Base-by-base conservation (phyloP, 1,140 invertebrate species). In the Andricus grossulariae region DNA sequence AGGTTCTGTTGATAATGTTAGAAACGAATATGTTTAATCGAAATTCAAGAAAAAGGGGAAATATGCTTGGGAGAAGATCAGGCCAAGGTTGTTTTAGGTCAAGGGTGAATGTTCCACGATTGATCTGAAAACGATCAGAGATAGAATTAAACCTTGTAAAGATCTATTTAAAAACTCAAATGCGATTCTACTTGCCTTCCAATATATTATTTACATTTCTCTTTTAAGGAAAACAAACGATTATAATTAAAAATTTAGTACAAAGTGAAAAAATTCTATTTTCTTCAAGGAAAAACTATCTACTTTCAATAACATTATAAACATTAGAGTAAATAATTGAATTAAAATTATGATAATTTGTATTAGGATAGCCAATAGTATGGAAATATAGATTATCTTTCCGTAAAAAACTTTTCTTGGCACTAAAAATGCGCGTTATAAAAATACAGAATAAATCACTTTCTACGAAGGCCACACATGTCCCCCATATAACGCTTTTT, bases 91-190 rank as follows among this genome's bases (percentile, higher is more conserved):
- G 5, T 66, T 66, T 66, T 66, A 66, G 25, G 57, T 66, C 25
- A 39, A 66, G 21, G 57, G 6, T 16, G 7, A 66, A 66, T 32
- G 39, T 66, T 21, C 57, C 16, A 32, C 57, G 6, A 66, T 66
- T 32, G 16, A 39, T 66, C 16, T 32, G 8, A 66, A 66, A 66
- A 32, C 16, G 57, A 66, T 66, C 32, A 66, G 57, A 32, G 13
- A 66, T 66, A 21, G 16, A 66, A 66, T 66, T 66, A 32, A 66
- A 66, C 57, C 57, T 32, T 39, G 57, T 19, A 21, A 25, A 8
- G 55, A 25, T 21, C 19, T 60, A 19, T 32, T 25, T 13, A 66
- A 15, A 66, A 32, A 16, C 57, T 66, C 57, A 66, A 66, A 32
- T 13, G n/a, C 25, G 39, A 15, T 7, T 60, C 21, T 39, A 45